A percentile compares a stretch with the other conserved stretches of the same genome.
These are phyloP conservation scores for Mimumesa dahlbomi DNA, from an alignment of 2,888 invertebrate species.

Conservation along the genomic window DNA sequence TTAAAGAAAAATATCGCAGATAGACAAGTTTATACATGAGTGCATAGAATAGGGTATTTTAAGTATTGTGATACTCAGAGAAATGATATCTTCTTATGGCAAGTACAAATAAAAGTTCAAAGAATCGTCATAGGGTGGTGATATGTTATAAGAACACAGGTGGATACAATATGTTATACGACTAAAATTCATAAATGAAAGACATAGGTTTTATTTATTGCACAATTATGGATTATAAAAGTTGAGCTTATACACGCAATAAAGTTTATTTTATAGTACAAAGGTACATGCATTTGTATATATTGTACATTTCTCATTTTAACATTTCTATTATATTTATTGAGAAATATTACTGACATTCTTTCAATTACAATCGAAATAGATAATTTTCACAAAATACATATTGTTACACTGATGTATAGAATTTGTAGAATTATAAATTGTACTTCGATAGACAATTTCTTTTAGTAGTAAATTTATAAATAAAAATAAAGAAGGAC, in stretches of 20 bases:
- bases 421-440: slow-evolving; percentile 5
- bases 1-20: too few relatives aligned
- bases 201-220: slow-evolving; percentile 17
- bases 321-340: background rate
- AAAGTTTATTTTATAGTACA: slow-evolving; percentile 47
- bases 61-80: too few relatives aligned
- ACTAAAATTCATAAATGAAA: slow-evolving; percentile 6
- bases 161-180: too few relatives aligned
- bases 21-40: too few relatives aligned
- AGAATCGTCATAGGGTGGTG: background rate
- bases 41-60: too few relatives aligned
- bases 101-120: background rate
- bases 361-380: slow-evolving; percentile 15
- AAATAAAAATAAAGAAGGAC: too few relatives aligned
- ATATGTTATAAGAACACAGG: too few relatives aligned
- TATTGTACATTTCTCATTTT: slow-evolving; percentile 17
- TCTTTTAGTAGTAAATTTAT: too few relatives aligned
- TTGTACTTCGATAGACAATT: slow-evolving; percentile 17
- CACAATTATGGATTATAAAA: slow-evolving; percentile 38
- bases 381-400: slow-evolving; percentile 26
- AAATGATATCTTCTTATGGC: too few relatives aligned
- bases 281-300: slow-evolving; percentile 57
- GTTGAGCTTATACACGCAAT: slow-evolving; percentile 41
- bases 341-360: slow-evolving; percentile 20
- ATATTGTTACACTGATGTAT: too few relatives aligned